These are phyloP conservation scores for Oscheius sp. DNA, from an alignment of 2,888 invertebrate genomes.

Conservation along the genomic window DNA sequence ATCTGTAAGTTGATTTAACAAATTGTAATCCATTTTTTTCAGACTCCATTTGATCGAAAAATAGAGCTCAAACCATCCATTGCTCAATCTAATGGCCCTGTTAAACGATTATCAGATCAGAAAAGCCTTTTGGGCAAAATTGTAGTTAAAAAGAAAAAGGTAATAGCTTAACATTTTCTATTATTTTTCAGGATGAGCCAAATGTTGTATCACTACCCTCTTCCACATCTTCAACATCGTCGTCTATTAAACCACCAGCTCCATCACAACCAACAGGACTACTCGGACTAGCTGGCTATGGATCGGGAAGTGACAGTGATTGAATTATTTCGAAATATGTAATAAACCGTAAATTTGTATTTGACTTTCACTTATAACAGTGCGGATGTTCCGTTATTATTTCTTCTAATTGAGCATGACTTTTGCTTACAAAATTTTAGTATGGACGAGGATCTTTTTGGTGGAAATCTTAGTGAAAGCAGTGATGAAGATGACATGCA, in stretches of 20 bases:
- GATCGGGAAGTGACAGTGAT: slow-evolving; percentile 32
- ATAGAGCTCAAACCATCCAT: slow-evolving; percentile 14
- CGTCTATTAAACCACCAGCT: background rate
- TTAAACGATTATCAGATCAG: slow-evolving; percentile 40
- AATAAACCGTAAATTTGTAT: background rate
- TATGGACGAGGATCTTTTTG: slow-evolving; percentile 31
- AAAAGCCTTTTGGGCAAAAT: slow-evolving; percentile 46
- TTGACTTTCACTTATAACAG: background rate
- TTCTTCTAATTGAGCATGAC: background rate
- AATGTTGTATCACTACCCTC: too few relatives aligned
- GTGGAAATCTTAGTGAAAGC: slow-evolving; percentile 48
- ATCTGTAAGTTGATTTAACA: background rate
- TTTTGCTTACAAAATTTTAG: background rate
- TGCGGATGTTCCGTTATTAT: background rate
- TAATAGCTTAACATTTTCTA: background rate
- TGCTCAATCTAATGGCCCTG: background rate
- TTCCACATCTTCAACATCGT: background rate
- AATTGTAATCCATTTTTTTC: background rate
- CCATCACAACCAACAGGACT: slow-evolving; percentile 25
- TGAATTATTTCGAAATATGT: slow-evolving; percentile 2
- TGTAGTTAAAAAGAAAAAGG: slow-evolving; percentile 50
- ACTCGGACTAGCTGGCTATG: slow-evolving; percentile 39
- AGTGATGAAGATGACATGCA: slow-evolving; percentile 33
- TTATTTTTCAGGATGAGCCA: slow-evolving; percentile 9
- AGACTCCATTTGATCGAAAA: slow-evolving; percentile 17